These are phyloP conservation scores for Sebastes matsubarae DNA, from an alignment of 2,797 vertebrate genomes.

Conservation along the genomic window DNA sequence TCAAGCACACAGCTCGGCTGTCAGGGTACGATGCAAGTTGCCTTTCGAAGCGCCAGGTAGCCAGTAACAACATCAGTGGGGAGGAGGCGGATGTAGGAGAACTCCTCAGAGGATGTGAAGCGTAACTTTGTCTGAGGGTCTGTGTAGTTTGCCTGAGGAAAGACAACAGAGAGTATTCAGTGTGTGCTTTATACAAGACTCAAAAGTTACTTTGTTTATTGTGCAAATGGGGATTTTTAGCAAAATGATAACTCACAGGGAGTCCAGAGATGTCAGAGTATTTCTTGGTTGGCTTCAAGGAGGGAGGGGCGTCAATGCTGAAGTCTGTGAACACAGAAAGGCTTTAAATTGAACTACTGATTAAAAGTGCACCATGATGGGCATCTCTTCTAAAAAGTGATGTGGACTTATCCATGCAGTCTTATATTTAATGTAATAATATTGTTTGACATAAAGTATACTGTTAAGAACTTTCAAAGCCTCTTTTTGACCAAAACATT, in stretches of 20 bases:
- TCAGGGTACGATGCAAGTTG: slow-evolving; percentile 93
- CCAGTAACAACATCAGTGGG: slow-evolving; percentile 94
- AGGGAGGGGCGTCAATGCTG: slow-evolving; percentile 94
- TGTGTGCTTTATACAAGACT: background rate
- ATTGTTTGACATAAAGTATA: background rate
- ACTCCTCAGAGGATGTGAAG: slow-evolving; percentile 94
- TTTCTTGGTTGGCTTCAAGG: slow-evolving; percentile 96
- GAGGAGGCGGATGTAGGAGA: slow-evolving; percentile 95
- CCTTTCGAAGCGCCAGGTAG: slow-evolving; percentile 94
- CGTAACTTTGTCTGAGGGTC: slow-evolving; percentile 98
- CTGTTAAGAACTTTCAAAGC: background rate
- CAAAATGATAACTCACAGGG: slow-evolving; percentile 84
- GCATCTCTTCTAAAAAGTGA: background rate
- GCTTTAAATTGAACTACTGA: background rate
- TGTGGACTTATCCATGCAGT: background rate
- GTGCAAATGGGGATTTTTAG: background rate
- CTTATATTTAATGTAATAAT: background rate
- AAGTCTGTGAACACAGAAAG: slow-evolving; percentile 84
- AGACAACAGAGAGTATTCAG: background rate
- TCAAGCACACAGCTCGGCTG: background rate
- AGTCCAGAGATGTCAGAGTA: slow-evolving; percentile 98
- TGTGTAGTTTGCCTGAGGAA: slow-evolving; percentile 92
- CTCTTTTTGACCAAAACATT: background rate
- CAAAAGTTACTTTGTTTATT: background rate
- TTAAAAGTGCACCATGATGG: background rate